phyloP scores from a whole-genome alignment of 2,113 vertebrate genomes.

The Isurus oxyrinchus region DNA sequence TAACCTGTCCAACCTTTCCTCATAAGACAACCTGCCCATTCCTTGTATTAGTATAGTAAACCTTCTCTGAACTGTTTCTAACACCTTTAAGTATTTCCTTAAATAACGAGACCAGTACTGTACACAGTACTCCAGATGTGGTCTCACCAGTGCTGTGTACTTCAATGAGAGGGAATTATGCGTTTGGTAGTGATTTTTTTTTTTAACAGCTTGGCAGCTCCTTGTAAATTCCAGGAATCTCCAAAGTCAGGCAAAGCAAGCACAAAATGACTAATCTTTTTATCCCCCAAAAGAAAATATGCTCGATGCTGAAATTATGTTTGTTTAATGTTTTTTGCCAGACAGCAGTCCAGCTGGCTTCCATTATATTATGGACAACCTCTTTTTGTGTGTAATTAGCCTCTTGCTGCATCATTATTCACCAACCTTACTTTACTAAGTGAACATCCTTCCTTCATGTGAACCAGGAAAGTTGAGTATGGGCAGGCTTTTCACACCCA shows the following conservation, averaged over 20 bases:
- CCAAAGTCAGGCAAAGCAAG: not conserved
- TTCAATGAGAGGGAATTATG: not conserved
- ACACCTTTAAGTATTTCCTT: too few species aligned
- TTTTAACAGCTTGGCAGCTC: not conserved
- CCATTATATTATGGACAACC: slow-evolving; percentile 93
- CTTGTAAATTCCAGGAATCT: not conserved
- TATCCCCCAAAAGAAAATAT: slow-evolving; percentile 55
- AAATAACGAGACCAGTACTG: too few species aligned
- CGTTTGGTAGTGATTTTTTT: not conserved
- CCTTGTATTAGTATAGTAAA: too few species aligned
- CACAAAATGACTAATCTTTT: not conserved
- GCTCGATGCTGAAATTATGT: slow-evolving; percentile 91
- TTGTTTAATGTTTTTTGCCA: slow-evolving; percentile 89
- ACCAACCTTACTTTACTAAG: not conserved
- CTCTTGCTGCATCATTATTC: not conserved
- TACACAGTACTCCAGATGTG: too few species aligned
- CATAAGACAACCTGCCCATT: too few species aligned
- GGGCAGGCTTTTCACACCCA: not conserved
- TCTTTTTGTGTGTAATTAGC: slow-evolving; percentile 81
- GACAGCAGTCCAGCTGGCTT: slow-evolving; percentile 84
- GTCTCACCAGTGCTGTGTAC: too few species aligned
- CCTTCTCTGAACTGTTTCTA: too few species aligned
- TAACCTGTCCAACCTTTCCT: too few species aligned
- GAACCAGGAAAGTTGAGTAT: not conserved
- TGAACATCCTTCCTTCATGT: not conserved